Percentiles rank a stretch among this genome's conserved stretches.
These are phyloP conservation scores for Odobenus rosmarus DNA, from an alignment of 2,113 vertebrate genomes.

Conservation along the genomic window DNA sequence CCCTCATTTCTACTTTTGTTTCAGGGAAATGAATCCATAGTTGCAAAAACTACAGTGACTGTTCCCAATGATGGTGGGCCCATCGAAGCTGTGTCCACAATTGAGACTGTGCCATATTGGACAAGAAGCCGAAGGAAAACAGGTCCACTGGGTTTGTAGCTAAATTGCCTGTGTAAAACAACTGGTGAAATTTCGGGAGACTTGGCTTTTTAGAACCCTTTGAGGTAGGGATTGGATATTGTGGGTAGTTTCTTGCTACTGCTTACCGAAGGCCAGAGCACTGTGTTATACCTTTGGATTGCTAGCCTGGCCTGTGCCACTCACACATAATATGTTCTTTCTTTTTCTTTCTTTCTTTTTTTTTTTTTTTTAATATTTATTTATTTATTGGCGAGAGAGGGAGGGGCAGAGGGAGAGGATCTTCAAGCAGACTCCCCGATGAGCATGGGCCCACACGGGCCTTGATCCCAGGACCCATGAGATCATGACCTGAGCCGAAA, in stretches of 20 bases:
- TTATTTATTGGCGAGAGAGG: background rate
- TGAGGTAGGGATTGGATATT: background rate
- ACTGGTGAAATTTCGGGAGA: background rate
- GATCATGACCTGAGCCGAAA: background rate
- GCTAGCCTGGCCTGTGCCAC: background rate
- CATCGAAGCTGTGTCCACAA: slow-evolving; percentile 95
- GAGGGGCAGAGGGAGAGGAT: background rate
- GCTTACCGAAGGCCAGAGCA: background rate
- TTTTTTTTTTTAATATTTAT: too few relatives aligned
- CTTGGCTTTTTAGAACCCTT: background rate
- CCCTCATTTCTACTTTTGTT: slow-evolving; percentile 42
- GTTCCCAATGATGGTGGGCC: slow-evolving; percentile 94
- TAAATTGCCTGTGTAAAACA: slow-evolving; percentile 13
- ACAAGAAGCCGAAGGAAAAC: slow-evolving; percentile 91
- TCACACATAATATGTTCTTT: background rate
- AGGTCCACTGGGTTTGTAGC: slow-evolving; percentile 82
- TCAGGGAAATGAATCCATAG: slow-evolving; percentile 95
- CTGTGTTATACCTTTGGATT: background rate
- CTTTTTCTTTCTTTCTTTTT: too few relatives aligned
- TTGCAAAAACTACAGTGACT: slow-evolving; percentile 95
- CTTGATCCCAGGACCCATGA: background rate
- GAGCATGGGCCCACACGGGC: background rate
- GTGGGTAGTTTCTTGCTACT: background rate
- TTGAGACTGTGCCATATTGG: slow-evolving; percentile 93
- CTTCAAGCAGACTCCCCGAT: background rate